A percentile compares a stretch with the other conserved stretches of the same genome.
These are phyloP conservation scores for Salarias fasciatus DNA, from an alignment of 2,797 vertebrate genomes.

Conservation along the genomic window DNA sequence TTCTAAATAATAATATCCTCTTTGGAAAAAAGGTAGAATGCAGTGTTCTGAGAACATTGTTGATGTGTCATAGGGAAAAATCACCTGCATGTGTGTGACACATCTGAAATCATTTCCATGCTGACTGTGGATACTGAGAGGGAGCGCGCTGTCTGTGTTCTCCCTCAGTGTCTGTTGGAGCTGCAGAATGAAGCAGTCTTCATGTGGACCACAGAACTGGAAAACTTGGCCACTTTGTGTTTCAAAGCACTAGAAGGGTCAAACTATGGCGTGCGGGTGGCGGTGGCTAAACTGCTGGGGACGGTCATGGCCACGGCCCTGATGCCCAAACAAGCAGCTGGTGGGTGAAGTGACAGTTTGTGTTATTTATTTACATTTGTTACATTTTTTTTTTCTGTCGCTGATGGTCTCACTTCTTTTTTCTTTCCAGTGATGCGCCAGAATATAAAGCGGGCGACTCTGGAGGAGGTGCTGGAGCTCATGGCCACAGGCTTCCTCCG, in stretches of 20 bases:
- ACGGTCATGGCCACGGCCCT: constrained; percentile 97
- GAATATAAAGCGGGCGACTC: constrained; percentile 94
- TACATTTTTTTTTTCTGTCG: neutral
- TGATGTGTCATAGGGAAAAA: too few species aligned
- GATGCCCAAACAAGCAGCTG: constrained; percentile 97
- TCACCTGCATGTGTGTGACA: too few species aligned
- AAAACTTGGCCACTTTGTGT: constrained; percentile 95
- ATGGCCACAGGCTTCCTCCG: constrained; percentile 97
- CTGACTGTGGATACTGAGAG: neutral
- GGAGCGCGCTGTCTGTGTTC: constrained; percentile 5
- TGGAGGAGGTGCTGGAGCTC: constrained; percentile 97
- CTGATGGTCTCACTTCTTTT: neutral
- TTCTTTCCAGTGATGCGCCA: constrained; percentile 92
- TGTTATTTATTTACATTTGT: neutral
- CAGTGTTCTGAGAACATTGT: too few species aligned
- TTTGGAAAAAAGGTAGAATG: too few species aligned
- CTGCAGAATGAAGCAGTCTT: constrained; percentile 98
- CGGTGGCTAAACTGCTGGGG: constrained; percentile 95
- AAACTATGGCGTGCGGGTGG: constrained; percentile 95
- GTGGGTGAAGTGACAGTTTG: constrained; percentile 64
- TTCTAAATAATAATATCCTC: too few species aligned
- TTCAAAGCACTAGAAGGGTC: constrained; percentile 98
- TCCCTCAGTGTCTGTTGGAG: constrained; percentile 91
- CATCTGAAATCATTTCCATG: too few species aligned
- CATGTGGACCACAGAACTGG: constrained; percentile 98